Conservation (phyloP, 1,140 invertebrate species). For the Octopus sinensis region DNA sequence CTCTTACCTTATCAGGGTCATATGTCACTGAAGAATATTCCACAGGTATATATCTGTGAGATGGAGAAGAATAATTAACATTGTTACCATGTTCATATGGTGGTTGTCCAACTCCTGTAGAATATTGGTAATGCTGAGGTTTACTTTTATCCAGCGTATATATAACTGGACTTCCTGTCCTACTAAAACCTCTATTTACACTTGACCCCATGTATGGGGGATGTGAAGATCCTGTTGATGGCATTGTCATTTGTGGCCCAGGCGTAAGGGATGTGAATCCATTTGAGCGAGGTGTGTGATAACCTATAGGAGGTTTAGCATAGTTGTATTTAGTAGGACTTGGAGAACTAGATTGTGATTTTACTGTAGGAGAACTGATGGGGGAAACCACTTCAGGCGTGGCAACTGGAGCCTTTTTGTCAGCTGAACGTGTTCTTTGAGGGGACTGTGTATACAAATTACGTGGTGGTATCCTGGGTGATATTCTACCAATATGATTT, state of each 20-base stretch:
- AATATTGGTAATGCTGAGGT: background rate
- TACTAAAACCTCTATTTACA: background rate
- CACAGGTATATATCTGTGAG: background rate
- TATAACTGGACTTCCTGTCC: constrained; percentile 5
- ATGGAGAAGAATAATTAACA: constrained; percentile 7
- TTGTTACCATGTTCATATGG: constrained; percentile 5
- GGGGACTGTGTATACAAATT: constrained; percentile 10
- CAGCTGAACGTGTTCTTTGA: constrained; percentile 8
- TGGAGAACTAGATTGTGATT: constrained; percentile 28
- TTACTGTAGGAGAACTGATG: constrained; percentile 23
- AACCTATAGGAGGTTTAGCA: background rate
- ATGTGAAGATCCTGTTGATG: background rate
- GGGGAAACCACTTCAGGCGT: constrained; percentile 39
- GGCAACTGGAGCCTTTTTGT: constrained; percentile 38
- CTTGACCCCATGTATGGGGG: background rate
- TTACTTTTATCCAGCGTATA: constrained; percentile 5
- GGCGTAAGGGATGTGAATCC: constrained; percentile 6
- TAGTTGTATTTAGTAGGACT: constrained; percentile 31
- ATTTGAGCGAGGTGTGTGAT: constrained; percentile 4
- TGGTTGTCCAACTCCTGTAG: background rate
- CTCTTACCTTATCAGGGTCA: background rate
- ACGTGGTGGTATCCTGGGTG: constrained; percentile 14
- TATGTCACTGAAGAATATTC: constrained; percentile 7
- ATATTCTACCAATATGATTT: constrained; percentile 19
- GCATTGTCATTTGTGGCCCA: constrained; percentile 11